phyloP scores from a whole-genome alignment of 35 echinoderm and acorn worm genomes.

The Eucidaris tribuloides region DNA sequence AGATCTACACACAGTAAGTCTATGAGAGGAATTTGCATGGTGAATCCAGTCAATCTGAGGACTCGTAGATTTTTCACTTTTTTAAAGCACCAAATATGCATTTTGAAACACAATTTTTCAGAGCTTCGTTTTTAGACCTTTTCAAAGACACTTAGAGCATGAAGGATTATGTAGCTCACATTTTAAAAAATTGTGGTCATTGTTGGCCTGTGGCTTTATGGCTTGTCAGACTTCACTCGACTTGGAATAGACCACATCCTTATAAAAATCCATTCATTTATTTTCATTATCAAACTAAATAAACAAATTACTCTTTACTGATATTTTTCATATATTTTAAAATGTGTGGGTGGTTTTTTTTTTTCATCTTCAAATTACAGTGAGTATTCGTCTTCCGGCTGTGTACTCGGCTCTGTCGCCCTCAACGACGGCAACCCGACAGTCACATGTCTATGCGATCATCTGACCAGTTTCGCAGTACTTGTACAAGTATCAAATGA shows the following conservation, averaged over 20 bases:
- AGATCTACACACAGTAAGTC: too few relatives aligned
- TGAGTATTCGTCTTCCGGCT: background rate
- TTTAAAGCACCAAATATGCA: too few relatives aligned
- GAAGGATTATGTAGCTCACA: background rate
- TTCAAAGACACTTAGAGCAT: too few relatives aligned
- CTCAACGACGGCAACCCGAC: background rate
- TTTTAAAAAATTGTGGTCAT: background rate
- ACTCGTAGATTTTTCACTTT: too few relatives aligned
- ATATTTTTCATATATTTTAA: background rate
- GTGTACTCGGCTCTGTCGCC: background rate
- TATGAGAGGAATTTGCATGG: too few relatives aligned
- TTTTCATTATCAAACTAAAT: background rate
- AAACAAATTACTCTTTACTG: background rate
- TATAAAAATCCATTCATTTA: background rate
- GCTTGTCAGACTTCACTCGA: background rate
- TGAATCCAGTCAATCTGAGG: too few relatives aligned
- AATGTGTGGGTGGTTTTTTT: background rate
- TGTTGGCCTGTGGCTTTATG: background rate
- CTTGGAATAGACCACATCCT: background rate
- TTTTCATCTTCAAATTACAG: background rate
- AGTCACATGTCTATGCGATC: slow-evolving; percentile 14
- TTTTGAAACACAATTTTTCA: too few relatives aligned
- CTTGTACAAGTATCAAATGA: background rate
- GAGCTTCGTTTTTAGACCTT: too few relatives aligned
- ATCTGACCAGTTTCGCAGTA: slow-evolving; percentile 24